phyloP scores from a whole-genome alignment of 1,140 invertebrate genomes.

The Drosophila burlai region DNA sequence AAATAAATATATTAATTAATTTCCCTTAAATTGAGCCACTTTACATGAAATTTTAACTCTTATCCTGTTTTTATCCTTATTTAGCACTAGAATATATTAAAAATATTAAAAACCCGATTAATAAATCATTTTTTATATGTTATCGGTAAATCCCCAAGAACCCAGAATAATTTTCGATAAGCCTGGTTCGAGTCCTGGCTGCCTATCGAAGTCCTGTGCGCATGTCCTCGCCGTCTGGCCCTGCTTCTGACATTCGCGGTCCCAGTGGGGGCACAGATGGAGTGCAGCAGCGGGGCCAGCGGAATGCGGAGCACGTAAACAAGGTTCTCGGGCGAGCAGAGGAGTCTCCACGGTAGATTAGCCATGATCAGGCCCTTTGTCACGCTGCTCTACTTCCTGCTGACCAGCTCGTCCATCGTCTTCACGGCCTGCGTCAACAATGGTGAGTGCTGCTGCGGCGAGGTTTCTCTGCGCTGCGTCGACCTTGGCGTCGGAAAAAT shows the following conservation, averaged over 20 bases:
- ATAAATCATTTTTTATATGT: background rate
- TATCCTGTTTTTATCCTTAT: no score
- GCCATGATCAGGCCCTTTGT: slow-evolving; percentile 62
- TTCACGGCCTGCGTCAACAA: slow-evolving; percentile 76
- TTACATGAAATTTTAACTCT: background rate
- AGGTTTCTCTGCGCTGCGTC: background rate
- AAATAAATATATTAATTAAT: no score
- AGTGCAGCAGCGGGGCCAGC: slow-evolving; percentile 14
- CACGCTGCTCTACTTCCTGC: slow-evolving; percentile 67
- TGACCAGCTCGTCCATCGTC: slow-evolving; percentile 71
- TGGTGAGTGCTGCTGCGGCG: slow-evolving; percentile 38
- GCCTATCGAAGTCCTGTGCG: slow-evolving; percentile 30
- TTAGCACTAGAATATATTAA: background rate
- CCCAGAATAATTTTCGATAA: background rate
- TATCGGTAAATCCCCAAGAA: background rate
- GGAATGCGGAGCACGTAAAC: slow-evolving; percentile 40
- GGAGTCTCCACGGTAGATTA: slow-evolving; percentile 32
- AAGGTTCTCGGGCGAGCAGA: slow-evolving; percentile 21
- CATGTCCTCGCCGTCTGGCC: slow-evolving; percentile 37
- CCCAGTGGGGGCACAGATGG: slow-evolving; percentile 6
- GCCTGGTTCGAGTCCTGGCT: slow-evolving; percentile 12
- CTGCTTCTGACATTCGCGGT: slow-evolving; percentile 44
- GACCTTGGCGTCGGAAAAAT: slow-evolving; percentile 70
- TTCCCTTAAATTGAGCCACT: no score
- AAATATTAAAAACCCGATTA: background rate